Base-by-base conservation (phyloP, 2,797 vertebrate genomes). In the Ataeniobius toweri region DNA sequence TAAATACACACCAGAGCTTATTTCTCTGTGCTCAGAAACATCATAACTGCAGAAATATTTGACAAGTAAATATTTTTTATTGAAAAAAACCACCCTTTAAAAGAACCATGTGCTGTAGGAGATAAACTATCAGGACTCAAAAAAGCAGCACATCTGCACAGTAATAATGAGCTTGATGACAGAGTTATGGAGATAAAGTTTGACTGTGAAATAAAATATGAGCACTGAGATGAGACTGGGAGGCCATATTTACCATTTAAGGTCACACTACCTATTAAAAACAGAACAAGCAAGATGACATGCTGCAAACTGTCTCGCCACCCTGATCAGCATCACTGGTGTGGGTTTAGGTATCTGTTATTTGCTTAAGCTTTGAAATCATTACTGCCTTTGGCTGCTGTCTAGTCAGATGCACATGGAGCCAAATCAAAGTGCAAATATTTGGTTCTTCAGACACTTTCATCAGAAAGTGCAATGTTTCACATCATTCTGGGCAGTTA, bases 181-280 rank as follows among this genome's bases (percentile, higher is more conserved):
- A 80, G 73, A 84, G 65, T 70, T 48, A n/a, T 65, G 58, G 26
- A 78, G 61, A 81, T 46, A 5, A 36, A 48, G 28, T 61, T 56
- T 51, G n/a, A 59, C 41, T 68, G 44, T 67, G 39, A 58, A 65
- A 63, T 81, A 79, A 84, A 86, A 83, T 78, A 73, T 44, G 63
- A 77, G 28, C 6, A 59, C 61, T 82, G n/a, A 14, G 48, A 73
- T n/a, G 80, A 83, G 58, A 79, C 56, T 24, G 56, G 67, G 71
- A 78, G 68, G 79, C 70, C 76, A 79, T 82, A 61, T 86, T 90
- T 83, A 56, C 85, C 39, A 80, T 89, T 83, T 73, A 63, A 48
- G 0, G 28, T 83, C 82, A 82, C 24, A 41, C 53, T 77, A 56
- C 13, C 3, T 20, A 51, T 75, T 74, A 41, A 46, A 83, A 53